phyloP scores from a whole-genome alignment of 2,797 vertebrate species.

The Leuciscus waleckii region DNA sequence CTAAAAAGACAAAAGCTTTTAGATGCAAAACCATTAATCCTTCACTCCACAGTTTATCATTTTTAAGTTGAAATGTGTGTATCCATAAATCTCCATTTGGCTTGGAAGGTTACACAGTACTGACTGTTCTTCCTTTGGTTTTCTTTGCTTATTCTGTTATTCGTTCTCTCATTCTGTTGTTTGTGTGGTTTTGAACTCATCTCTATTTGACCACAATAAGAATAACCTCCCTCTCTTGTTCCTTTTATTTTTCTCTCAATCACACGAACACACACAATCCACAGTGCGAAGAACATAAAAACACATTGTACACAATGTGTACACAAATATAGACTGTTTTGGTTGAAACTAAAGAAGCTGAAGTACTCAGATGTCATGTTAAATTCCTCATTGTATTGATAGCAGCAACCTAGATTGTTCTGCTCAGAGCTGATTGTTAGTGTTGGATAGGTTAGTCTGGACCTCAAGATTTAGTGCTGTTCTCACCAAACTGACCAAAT shows the following conservation, averaged over 20 bases:
- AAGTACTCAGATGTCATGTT: background rate
- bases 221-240: conserved; percentile 49
- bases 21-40: conserved; percentile 32
- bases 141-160: conserved; percentile 19
- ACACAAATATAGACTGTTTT: conserved; percentile 3
- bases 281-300: background rate
- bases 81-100: conserved; percentile 33
- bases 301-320: background rate
- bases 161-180: conserved; percentile 36
- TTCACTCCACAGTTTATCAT: background rate
- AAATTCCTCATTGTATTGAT: conserved; percentile 11
- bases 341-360: background rate
- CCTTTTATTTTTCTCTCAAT: background rate
- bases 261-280: background rate
- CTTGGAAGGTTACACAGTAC: conserved; percentile 14
- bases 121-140: conserved; percentile 29
- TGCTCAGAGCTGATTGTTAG: conserved; percentile 22
- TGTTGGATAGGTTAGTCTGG: background rate
- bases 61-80: conserved; percentile 33
- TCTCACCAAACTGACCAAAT: conserved; percentile 17
- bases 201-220: conserved; percentile 44
- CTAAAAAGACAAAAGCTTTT: conserved; percentile 35
- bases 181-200: conserved; percentile 43
- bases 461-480: conserved; percentile 4
- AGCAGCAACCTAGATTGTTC: background rate